phyloP scores from a whole-genome alignment of 1,140 invertebrate species.

The Asbolus verrucosus region DNA sequence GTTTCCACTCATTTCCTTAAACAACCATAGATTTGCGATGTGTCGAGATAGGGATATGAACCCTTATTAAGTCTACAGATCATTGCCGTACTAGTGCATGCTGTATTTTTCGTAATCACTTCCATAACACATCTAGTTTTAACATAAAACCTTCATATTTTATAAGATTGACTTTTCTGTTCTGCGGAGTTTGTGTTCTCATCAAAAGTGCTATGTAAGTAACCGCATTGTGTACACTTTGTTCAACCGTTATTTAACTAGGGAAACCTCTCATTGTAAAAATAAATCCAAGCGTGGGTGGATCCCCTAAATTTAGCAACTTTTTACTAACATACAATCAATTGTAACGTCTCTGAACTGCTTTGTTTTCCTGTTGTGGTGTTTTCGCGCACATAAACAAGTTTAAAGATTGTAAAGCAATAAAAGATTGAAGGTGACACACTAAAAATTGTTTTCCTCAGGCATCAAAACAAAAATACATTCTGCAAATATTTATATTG shows the following conservation, averaged over 20 bases:
- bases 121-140: conserved; percentile 17
- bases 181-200: conserved; percentile 28
- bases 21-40: conserved; percentile 83
- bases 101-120: conserved; percentile 25
- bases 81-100: conserved; percentile 39
- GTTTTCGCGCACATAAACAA: no score
- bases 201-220: conserved; percentile 41
- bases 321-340: no score
- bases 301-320: no score
- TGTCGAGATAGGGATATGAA: conserved; percentile 83
- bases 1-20: conserved; percentile 89
- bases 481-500: not conserved
- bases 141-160: conserved; percentile 28
- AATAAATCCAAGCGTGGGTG: no score
- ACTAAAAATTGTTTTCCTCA: not conserved
- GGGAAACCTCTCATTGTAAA: not conserved
- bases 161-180: conserved; percentile 22
- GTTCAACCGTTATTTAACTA: not conserved
- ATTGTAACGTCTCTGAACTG: no score
- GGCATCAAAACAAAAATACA: not conserved
- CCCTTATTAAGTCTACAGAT: conserved; percentile 65
- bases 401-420: not conserved
- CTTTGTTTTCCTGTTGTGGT: no score
- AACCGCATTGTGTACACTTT: not conserved
- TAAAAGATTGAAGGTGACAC: not conserved